Percentiles rank a stretch among this genome's conserved stretches.
Evolutionary conservation across 2,113 vertebrate genomes (phyloP).

Genomic region (Heterotilapia buettikoferi): DNA sequence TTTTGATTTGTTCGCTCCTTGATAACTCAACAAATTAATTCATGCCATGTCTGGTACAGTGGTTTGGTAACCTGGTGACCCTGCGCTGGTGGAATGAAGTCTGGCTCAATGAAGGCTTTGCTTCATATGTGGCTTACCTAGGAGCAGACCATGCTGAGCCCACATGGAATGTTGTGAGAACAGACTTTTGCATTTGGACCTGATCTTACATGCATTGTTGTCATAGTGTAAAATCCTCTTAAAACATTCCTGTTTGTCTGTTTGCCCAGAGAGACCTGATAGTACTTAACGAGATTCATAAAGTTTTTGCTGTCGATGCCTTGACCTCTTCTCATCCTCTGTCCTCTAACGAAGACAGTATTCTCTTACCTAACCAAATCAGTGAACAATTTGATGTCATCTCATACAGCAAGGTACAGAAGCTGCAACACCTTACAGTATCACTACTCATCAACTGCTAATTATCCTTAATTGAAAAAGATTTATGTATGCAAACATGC

Average conservation of each 20-base stretch:
- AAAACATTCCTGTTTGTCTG: background rate
- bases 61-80: constrained; percentile 95
- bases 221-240: background rate
- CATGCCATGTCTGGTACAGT: constrained; percentile 52
- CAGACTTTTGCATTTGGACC: background rate
- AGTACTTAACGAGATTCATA: constrained; percentile 75
- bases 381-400: constrained; percentile 86
- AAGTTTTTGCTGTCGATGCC: constrained; percentile 80
- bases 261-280: constrained; percentile 83
- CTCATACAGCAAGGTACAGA: constrained; percentile 83
- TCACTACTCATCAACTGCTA: background rate
- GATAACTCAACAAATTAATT: background rate
- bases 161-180: constrained; percentile 77
- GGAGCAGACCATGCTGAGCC: constrained; percentile 73
- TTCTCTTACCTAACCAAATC: constrained; percentile 83
- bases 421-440: background rate
- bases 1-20: background rate
- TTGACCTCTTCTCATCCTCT: constrained; percentile 85
- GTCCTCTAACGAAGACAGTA: constrained; percentile 68
- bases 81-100: constrained; percentile 92
- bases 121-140: constrained; percentile 87
- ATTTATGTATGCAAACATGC: background rate
- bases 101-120: constrained; percentile 94
- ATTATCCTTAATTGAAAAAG: background rate
- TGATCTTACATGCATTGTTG: background rate